These are phyloP conservation scores for Eugnorisma glareosa DNA, from an alignment of 2,888 invertebrate genomes.

Conservation along the genomic window DNA sequence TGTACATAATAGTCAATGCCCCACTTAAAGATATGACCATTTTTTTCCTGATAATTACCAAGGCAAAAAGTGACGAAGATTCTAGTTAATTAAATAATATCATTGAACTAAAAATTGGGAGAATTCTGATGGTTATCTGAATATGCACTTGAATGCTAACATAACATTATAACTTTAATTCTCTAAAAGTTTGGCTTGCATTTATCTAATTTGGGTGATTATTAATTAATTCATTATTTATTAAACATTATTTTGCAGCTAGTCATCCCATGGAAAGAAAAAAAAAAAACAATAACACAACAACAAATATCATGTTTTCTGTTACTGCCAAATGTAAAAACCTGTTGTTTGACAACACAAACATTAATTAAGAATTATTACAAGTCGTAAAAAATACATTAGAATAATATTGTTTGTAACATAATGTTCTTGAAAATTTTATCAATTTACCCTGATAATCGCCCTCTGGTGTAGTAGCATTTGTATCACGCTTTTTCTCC, in stretches of 20 bases:
- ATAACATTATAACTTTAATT: background rate
- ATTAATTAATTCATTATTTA: background rate
- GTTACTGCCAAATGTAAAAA: background rate
- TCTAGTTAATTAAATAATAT: background rate
- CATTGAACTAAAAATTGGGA: no score
- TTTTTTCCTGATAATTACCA: background rate
- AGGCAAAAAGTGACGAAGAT: background rate
- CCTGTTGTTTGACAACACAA: conserved; percentile 49
- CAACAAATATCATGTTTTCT: background rate
- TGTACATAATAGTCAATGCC: conserved; percentile 50
- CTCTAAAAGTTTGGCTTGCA: background rate
- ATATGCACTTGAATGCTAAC: background rate
- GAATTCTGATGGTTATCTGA: background rate
- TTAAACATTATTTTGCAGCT: background rate
- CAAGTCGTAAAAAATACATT: conserved; percentile 36
- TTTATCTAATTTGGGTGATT: background rate
- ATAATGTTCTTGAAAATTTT: background rate
- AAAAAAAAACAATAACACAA: background rate
- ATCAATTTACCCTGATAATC: conserved; percentile 90
- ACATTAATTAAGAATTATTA: conserved; percentile 34
- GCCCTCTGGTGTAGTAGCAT: conserved; percentile 92
- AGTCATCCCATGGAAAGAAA: background rate
- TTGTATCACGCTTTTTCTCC: conserved; percentile 92
- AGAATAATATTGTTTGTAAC: conserved; percentile 6
- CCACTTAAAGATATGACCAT: conserved; percentile 13